Evolutionary conservation across 2,888 invertebrate genomes (phyloP), one percentile per base, ranked within the genome.

Genomic region (Diarsia dahlii): DNA sequence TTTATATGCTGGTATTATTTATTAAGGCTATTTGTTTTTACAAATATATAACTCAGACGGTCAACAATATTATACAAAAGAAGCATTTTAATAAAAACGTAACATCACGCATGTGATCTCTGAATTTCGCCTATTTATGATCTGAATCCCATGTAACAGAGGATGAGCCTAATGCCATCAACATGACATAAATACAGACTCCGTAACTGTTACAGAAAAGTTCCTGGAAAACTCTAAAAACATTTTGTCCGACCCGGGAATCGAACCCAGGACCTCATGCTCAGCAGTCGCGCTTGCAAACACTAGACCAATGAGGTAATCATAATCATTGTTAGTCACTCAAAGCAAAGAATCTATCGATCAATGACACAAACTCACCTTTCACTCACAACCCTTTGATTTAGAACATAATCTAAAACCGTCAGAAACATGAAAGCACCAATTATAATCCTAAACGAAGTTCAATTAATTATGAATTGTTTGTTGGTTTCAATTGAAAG

Each of bases 371-470:
- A 74, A 46, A n/a, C 13, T 13, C 4, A 23, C 46, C 12, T 60
- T 23, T 23, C 6, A 77, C 58, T 79, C n/a, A 45, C 28, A 78
- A 58, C 23, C n/a, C 20, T 23, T 50, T 82, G 8, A 20, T 68
- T 63, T 76, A 10, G 28, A 75, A 62, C 15, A 34, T 10, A 58
- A 80, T 60, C 68, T 9, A 5, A 52, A 58, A 39, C 62, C 20
- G 48, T 48, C 76, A 71, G 28, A 71, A 62, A 46, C 62, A 63
- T 0, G 15, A 65, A 76, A 28, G 12, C 56, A 34, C 6, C 46
- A 65, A 69, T 84, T 71, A 77, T 67, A 39, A 50, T 52, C 54
- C 70, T 71, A 77, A 84, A 76, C 81, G 48, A 48, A 60, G n/a
- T 63, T 65, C 34, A 76, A 73, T 84, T 69, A 73, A 76, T 65